Base-by-base conservation (phyloP, 64 coral and sea anemone genomes). In the Montipora foliosa region DNA sequence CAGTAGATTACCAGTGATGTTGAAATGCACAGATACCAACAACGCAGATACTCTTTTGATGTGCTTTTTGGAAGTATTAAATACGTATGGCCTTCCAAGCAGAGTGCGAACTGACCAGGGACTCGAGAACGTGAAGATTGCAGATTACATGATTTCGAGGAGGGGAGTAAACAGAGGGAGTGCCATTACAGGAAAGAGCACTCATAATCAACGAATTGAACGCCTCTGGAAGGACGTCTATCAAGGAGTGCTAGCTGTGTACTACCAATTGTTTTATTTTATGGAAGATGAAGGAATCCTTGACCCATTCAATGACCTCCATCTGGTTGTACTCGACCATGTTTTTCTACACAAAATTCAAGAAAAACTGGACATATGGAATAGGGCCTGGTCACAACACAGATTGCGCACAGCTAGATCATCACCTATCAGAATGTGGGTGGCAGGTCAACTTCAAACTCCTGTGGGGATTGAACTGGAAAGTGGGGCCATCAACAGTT, bases 131-230 rank as follows among this genome's bases (percentile, higher is more conserved):
- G 61, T 64, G 61, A 64, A 64, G 13, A 64, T 64, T 64, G 61
- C 61, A 64, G 8, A 64, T 14, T 64, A 64, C 61, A 64, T 64
- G 61, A 64, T 64, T 64, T 73, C 87, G 67, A 79, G 46, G 20
- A 95, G 93, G 46, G 87, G 93, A 49, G 85, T 76, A 44, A 95
- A 95, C 89, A 95, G 80, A 60, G 89, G 89, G 59, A 88, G 89
- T 91, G 79, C 87, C 55, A 88, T 91, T 75, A 88, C 89, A 84
- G 94, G 89, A 59, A 95, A 95, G 77, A 95, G 87, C 61, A 90
- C 77, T 72, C 89, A 91, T 82, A 91, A 91, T 74, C 80, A 89
- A 83, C 37, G 82, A 77, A 77, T 95, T 47, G 88, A 89, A 76
- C 51, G 94, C 25, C 60, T 86, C 14, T 92, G 90, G 80, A 47